These are phyloP conservation scores for Petrosia ficiformis DNA, from an alignment of 37 sponge, comb jelly and placozoan species.

Conservation along the genomic window DNA sequence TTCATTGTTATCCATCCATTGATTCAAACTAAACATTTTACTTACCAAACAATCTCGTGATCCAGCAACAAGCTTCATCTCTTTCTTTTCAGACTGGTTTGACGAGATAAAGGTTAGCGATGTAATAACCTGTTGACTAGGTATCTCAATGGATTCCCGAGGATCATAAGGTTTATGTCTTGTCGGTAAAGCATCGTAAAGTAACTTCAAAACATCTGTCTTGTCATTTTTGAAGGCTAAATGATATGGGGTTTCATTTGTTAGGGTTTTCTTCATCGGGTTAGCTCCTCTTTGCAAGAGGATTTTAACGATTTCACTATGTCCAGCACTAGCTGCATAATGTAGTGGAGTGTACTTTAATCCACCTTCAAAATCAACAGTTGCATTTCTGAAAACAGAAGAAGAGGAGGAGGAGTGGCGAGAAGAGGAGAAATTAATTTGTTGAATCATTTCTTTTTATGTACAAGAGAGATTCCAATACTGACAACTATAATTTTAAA, in stretches of 20 bases:
- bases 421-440: neutral
- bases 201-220: slow-evolving; percentile 20
- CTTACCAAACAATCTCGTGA: slow-evolving; percentile 55
- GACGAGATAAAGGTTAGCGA: slow-evolving; percentile 23
- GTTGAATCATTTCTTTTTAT: neutral
- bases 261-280: slow-evolving; percentile 2
- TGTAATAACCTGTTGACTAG: slow-evolving; percentile 25
- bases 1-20: too few species aligned
- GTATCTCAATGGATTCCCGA: neutral
- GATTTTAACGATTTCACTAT: slow-evolving; percentile 34
- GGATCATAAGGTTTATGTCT: slow-evolving; percentile 35
- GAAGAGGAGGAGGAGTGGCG: neutral
- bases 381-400: slow-evolving; percentile 33
- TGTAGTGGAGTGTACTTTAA: slow-evolving; percentile 54
- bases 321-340: slow-evolving; percentile 48
- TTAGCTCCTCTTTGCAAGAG: slow-evolving; percentile 33
- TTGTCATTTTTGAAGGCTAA: slow-evolving; percentile 52
- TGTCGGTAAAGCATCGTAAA: slow-evolving; percentile 19
- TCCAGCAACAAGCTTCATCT: slow-evolving; percentile 36
- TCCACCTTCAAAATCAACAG: slow-evolving; percentile 19
- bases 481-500: too few species aligned
- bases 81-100: neutral
- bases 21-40: too few species aligned
- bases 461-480: too few species aligned
- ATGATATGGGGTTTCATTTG: slow-evolving; percentile 45